These are phyloP conservation scores for Gortyna flavago DNA, from an alignment of 2,888 invertebrate species.

Conservation along the genomic window DNA sequence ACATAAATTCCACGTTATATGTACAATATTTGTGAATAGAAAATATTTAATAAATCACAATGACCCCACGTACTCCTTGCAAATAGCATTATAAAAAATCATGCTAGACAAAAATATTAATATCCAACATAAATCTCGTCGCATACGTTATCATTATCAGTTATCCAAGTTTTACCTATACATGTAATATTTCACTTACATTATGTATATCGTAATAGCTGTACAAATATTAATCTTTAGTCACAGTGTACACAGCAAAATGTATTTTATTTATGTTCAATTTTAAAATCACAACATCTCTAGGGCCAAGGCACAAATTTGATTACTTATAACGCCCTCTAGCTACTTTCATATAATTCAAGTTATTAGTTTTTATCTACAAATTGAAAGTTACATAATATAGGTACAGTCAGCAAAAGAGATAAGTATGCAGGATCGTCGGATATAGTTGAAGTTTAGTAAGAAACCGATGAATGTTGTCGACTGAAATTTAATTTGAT, in stretches of 20 bases:
- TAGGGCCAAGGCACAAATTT: conserved; percentile 88
- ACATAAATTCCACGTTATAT: conserved; percentile 57
- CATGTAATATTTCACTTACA: conserved; percentile 62
- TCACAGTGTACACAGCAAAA: conserved; percentile 62
- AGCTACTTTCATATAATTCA: conserved; percentile 70
- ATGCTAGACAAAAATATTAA: conserved; percentile 54
- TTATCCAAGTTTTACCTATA: conserved; percentile 52
- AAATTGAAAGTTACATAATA: conserved; percentile 56
- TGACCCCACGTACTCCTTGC: conserved; percentile 50
- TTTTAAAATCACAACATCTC: conserved; percentile 84
- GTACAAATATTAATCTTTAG: conserved; percentile 68
- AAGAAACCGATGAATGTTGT: no score
- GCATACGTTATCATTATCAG: conserved; percentile 44
- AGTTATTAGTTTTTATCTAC: conserved; percentile 55
- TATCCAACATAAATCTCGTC: conserved; percentile 44
- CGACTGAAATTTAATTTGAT: no score
- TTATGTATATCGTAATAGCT: conserved; percentile 68
- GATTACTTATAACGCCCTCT: conserved; percentile 81
- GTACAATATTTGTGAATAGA: conserved; percentile 60
- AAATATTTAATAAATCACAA: conserved; percentile 64
- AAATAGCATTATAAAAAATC: conserved; percentile 46
- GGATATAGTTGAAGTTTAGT: no score
- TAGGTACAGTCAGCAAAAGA: no score
- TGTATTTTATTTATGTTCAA: conserved; percentile 67
- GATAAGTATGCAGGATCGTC: no score